Percentiles rank a stretch among this genome's conserved stretches.
phyloP scores from a whole-genome alignment of 2,888 invertebrate species.

The Calliopum simillimum region DNA sequence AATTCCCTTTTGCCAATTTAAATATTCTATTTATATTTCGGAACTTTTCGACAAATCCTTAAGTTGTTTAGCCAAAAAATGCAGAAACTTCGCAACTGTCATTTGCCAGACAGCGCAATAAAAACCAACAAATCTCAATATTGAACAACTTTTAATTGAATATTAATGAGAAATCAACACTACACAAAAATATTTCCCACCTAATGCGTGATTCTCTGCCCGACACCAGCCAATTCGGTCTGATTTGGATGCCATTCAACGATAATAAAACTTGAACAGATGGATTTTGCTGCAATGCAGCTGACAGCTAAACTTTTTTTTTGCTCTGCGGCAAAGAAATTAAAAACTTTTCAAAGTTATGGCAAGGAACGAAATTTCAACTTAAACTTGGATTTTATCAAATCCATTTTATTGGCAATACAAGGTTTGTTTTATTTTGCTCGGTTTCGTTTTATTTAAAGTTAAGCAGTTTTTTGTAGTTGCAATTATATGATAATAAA shows the following conservation, averaged over 20 bases:
- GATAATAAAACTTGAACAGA: background rate
- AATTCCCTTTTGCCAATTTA: too few species aligned
- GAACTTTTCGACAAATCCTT: background rate
- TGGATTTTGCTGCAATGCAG: constrained; percentile 2
- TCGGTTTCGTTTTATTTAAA: too few species aligned
- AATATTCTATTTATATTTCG: too few species aligned
- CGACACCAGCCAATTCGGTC: background rate
- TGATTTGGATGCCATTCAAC: background rate
- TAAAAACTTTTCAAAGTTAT: too few species aligned
- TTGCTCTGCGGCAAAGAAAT: background rate
- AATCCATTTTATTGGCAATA: too few species aligned
- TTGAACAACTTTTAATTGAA: constrained; percentile 22
- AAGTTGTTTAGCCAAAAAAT: background rate
- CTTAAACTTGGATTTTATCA: too few species aligned
- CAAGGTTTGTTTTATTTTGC: too few species aligned
- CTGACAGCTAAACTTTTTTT: constrained; percentile 2
- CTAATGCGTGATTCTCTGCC: background rate
- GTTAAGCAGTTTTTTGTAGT: too few species aligned
- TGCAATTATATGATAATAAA: too few species aligned
- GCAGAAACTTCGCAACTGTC: background rate
- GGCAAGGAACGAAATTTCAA: too few species aligned
- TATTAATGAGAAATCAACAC: constrained; percentile 21
- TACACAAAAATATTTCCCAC: background rate
- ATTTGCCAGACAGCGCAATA: background rate
- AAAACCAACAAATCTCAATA: background rate